phyloP scores from a whole-genome alignment of 2,797 vertebrate genomes.

The Catostomus latipinnis region DNA sequence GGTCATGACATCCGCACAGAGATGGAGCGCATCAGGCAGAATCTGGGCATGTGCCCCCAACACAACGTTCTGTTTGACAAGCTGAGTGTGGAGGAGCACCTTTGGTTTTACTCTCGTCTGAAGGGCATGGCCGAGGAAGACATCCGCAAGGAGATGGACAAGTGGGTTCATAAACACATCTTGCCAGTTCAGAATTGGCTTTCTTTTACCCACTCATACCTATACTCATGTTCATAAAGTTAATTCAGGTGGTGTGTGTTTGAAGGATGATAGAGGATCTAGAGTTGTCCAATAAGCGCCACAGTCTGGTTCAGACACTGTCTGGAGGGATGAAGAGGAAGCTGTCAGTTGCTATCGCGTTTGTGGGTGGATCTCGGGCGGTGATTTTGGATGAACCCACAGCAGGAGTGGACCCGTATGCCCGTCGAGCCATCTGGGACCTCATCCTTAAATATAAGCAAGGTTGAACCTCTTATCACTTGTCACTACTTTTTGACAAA shows the following conservation, averaged over 20 bases:
- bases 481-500: background rate
- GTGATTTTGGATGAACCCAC: constrained; percentile 96
- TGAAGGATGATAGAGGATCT: constrained; percentile 94
- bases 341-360: constrained; percentile 94
- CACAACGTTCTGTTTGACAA: constrained; percentile 97
- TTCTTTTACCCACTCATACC: background rate
- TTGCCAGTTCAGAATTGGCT: background rate
- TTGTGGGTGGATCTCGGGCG: constrained; percentile 91
- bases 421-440: constrained; percentile 95
- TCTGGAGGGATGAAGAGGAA: constrained; percentile 98
- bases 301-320: constrained; percentile 91
- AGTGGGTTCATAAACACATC: constrained; percentile 77
- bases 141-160: constrained; percentile 94
- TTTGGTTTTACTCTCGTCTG: constrained; percentile 96
- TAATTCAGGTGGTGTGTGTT: background rate
- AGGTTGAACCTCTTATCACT: constrained; percentile 70
- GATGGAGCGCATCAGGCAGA: constrained; percentile 96
- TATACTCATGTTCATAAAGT: background rate
- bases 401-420: constrained; percentile 92
- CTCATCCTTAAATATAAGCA: constrained; percentile 97
- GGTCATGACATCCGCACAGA: constrained; percentile 95
- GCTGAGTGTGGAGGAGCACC: constrained; percentile 93
- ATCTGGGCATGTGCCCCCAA: constrained; percentile 97
- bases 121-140: constrained; percentile 94
- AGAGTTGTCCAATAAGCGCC: constrained; percentile 93